Evolutionary conservation across 2,113 vertebrate genomes (phyloP).

Genomic region (Nerophis ophidion): DNA sequence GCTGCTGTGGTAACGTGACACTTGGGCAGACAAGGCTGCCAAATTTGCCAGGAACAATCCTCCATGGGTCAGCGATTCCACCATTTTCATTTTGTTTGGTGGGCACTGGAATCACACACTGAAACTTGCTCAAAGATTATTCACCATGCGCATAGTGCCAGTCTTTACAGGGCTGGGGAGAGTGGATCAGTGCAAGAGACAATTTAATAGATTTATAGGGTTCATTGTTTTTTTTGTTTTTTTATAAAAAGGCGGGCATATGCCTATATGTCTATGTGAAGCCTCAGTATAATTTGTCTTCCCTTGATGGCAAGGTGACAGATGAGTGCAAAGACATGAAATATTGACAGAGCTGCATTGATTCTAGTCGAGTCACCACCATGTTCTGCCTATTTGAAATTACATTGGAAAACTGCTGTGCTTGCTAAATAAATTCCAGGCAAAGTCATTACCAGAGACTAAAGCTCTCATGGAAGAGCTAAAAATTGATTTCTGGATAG

Average conservation of each 20-base stretch:
- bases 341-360: slow-evolving; percentile 54
- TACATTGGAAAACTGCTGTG: slow-evolving; percentile 51
- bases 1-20: slow-evolving; percentile 20
- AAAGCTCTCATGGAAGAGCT: slow-evolving; percentile 46
- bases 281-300: slow-evolving; percentile 26
- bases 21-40: slow-evolving; percentile 29
- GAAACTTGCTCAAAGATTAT: background rate
- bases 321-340: slow-evolving; percentile 21
- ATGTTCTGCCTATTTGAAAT: slow-evolving; percentile 43
- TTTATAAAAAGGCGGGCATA: background rate
- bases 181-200: background rate
- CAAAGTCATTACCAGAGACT: slow-evolving; percentile 50
- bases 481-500: slow-evolving; percentile 56
- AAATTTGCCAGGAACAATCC: slow-evolving; percentile 28
- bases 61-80: slow-evolving; percentile 19
- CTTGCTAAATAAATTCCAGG: slow-evolving; percentile 33
- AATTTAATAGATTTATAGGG: slow-evolving; percentile 3
- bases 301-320: slow-evolving; percentile 20
- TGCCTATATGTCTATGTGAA: slow-evolving; percentile 3
- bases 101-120: background rate
- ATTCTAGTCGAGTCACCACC: slow-evolving; percentile 49
- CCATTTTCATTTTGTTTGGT: background rate
- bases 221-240: background rate
- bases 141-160: background rate
- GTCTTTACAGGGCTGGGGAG: background rate